A percentile compares a stretch with the other conserved stretches of the same genome.
phyloP scores from a whole-genome alignment of 35 echinoderm and acorn worm genomes.

The Patiria miniata region DNA sequence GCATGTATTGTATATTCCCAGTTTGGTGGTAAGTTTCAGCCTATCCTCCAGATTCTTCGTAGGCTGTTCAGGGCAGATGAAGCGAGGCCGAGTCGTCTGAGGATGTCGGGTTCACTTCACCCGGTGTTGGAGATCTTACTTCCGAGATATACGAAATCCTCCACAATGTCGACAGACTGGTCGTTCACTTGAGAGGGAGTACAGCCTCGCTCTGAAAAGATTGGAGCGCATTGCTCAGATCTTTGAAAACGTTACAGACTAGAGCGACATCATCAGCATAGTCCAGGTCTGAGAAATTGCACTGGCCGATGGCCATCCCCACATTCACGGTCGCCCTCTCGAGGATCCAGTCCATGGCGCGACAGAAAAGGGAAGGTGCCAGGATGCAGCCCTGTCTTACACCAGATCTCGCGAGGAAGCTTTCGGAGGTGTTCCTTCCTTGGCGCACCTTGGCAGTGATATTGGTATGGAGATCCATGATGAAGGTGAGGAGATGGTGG shows the following conservation, averaged over 20 bases:
- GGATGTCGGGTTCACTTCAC: no score
- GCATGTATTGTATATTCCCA: neutral
- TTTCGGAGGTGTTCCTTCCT: no score
- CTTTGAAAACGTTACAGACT: neutral
- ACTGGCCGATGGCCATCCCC: neutral
- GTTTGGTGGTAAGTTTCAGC: no score
- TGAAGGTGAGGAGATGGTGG: neutral
- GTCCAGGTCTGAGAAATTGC: neutral
- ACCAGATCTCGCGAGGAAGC: neutral
- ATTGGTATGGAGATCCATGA: neutral
- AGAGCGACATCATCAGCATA: neutral
- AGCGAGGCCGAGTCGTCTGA: neutral
- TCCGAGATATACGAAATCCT: neutral
- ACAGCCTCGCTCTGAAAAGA: constrained; percentile 1
- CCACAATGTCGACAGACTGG: neutral
- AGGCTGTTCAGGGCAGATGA: neutral
- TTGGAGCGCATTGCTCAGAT: neutral
- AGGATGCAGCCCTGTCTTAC: neutral
- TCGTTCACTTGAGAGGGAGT: neutral
- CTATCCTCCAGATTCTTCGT: neutral
- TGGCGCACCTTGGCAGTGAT: no score
- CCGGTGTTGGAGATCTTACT: constrained; percentile 1
- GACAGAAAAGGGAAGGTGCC: neutral
- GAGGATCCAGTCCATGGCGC: constrained; percentile 5
- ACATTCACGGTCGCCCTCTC: neutral